Percentiles rank a stretch among this genome's conserved stretches.
Evolutionary conservation across 2,888 invertebrate species (phyloP).

Genomic region (Brachylomia viminalis): DNA sequence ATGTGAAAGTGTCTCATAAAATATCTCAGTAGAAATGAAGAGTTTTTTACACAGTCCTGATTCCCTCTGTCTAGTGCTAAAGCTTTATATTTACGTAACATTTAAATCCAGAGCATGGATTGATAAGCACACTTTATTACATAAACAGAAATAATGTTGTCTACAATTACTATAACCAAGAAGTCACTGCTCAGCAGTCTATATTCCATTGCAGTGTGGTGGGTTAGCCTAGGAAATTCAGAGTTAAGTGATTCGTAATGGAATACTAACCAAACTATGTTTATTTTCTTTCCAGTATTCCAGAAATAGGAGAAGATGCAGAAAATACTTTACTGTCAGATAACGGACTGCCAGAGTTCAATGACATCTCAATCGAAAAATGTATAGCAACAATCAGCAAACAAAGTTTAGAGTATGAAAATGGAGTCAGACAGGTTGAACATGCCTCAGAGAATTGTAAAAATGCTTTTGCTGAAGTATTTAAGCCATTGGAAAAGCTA

Average conservation of each 20-base stretch:
- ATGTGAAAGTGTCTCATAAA: background rate
- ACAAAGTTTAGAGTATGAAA: constrained; percentile 95
- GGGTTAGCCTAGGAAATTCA: background rate
- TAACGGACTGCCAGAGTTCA: constrained; percentile 95
- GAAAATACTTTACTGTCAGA: constrained; percentile 94
- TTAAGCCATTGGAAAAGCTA: constrained; percentile 94
- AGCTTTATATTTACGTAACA: constrained; percentile 44
- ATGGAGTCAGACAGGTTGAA: constrained; percentile 93
- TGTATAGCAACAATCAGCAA: constrained; percentile 96
- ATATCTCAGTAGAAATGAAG: background rate
- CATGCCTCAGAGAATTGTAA: constrained; percentile 82
- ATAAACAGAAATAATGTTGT: background rate
- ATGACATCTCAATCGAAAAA: constrained; percentile 94
- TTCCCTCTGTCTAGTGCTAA: background rate
- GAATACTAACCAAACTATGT: background rate
- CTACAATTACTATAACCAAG: background rate
- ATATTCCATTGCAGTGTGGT: background rate
- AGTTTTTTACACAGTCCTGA: background rate
- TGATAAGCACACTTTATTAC: background rate
- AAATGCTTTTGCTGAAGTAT: constrained; percentile 92
- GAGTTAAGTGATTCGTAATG: background rate
- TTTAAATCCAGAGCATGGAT: background rate
- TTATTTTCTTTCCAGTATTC: constrained; percentile 90
- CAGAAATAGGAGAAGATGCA: constrained; percentile 96
- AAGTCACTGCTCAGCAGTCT: background rate